Evolutionary conservation across 2,888 invertebrate genomes (phyloP), one percentile per base, ranked within the genome.

Genomic region (Glyphotaelius pellucidus): DNA sequence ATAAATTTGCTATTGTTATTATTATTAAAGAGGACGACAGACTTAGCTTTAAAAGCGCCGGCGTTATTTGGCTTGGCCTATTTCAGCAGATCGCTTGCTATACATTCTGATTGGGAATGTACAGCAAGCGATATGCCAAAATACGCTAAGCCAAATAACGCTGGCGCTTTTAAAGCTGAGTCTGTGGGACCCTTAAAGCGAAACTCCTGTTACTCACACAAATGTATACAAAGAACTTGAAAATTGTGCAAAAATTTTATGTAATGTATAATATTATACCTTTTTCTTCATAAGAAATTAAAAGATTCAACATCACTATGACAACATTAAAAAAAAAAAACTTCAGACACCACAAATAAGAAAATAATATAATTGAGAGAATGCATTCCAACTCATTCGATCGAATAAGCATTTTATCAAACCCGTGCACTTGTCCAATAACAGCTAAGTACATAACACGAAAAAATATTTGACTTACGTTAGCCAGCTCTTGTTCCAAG

Each of bases 401-500:
- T 32, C 4, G 31, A 81, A 30, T 81, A 81, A 32, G 32, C 32
- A 81, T 81, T 31, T 15, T 32, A 12, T 15, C 32, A 52, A 89
- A 3, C 25, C 32, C 67, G 19, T 89, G 32, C 52, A 86, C 42
- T 86, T 38, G 52, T 89, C 12, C 0, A 52, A 52, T 15, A 35
- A 25, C 32, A 89, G 31, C 47, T 67, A 52, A 67, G 32, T n/a
- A 89, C 30, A 89, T 38, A 38, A 47, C 0, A 19, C 25, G 31
- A 87, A 38, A 85, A 87, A 67, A 52, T 67, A 52, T 67, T 87
- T 92, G 95, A 95, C 97, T 97, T 96, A 98, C 98, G 97, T 97
- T 5, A 98, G 95, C 98, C 98, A 98, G 92, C 98, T 97, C 94
- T 97, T 97, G 94, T 97, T 97, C 97, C 98, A 98, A 81, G 98